A percentile compares a stretch with the other conserved stretches of the same genome.
phyloP scores from a whole-genome alignment of 2,113 vertebrate species.

The Rhombomys opimus region DNA sequence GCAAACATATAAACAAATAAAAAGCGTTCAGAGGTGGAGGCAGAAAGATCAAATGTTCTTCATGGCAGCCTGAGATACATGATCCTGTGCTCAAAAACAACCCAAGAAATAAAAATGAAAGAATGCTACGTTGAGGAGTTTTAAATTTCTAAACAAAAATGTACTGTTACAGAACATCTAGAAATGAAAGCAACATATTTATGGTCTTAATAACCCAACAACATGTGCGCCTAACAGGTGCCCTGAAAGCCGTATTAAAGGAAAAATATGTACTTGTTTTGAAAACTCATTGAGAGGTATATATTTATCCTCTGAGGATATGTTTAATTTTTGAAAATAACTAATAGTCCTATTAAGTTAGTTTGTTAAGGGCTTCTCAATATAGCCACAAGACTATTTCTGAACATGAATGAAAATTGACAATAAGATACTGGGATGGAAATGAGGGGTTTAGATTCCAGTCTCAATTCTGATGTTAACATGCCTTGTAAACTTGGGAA shows the following conservation, averaged over 20 bases:
- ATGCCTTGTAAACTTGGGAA: neutral
- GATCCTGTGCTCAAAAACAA: neutral
- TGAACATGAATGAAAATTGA: neutral
- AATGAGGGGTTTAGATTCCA: no score
- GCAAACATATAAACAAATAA: neutral
- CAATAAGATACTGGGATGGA: neutral
- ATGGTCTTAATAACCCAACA: neutral
- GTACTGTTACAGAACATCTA: neutral
- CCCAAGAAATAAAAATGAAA: neutral
- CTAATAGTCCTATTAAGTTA: neutral
- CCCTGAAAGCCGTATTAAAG: neutral
- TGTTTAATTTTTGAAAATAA: neutral
- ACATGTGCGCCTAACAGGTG: neutral
- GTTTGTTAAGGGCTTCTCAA: neutral
- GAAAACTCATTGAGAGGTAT: neutral
- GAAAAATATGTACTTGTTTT: neutral
- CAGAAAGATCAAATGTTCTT: neutral
- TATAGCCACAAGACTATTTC: neutral
- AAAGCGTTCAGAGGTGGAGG: neutral
- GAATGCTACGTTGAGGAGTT: neutral
- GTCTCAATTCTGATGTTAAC: neutral
- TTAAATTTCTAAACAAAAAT: neutral
- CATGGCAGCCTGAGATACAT: neutral
- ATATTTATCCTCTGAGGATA: neutral
- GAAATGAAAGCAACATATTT: neutral